Evolutionary conservation across 2,113 vertebrate species (phyloP).

Genomic region (Hiodon tergisus): DNA sequence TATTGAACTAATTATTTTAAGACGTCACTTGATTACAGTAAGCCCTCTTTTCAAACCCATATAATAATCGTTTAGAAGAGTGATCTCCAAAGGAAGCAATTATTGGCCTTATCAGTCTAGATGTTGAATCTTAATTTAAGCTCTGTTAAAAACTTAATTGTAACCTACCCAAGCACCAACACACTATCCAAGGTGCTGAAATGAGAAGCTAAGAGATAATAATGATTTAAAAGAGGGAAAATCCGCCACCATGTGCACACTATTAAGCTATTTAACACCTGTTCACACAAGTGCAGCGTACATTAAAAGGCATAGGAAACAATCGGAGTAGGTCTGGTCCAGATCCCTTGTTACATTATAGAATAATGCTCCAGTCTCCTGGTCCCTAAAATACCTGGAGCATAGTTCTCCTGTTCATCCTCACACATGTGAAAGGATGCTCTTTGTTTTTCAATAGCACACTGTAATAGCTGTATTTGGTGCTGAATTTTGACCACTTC

Average conservation of each 20-base stretch:
- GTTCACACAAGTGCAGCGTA: no score
- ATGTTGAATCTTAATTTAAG: constrained; percentile 41
- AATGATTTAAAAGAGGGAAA: no score
- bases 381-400: constrained; percentile 18
- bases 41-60: neutral
- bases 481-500: neutral
- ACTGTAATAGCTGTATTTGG: neutral
- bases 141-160: constrained; percentile 27
- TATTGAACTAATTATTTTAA: neutral
- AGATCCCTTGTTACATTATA: neutral
- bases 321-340: neutral
- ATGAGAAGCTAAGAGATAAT: no score
- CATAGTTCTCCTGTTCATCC: neutral
- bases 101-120: constrained; percentile 51
- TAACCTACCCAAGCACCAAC: neutral
- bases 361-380: neutral
- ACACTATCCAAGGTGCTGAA: no score
- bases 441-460: constrained; percentile 5
- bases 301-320: neutral
- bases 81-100: constrained; percentile 21
- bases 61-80: constrained; percentile 25
- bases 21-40: neutral
- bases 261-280: no score
- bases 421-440: neutral
- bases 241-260: no score